Evolutionary conservation across 1,140 invertebrate species (phyloP).

Genomic region (Euglossa dilemma): DNA sequence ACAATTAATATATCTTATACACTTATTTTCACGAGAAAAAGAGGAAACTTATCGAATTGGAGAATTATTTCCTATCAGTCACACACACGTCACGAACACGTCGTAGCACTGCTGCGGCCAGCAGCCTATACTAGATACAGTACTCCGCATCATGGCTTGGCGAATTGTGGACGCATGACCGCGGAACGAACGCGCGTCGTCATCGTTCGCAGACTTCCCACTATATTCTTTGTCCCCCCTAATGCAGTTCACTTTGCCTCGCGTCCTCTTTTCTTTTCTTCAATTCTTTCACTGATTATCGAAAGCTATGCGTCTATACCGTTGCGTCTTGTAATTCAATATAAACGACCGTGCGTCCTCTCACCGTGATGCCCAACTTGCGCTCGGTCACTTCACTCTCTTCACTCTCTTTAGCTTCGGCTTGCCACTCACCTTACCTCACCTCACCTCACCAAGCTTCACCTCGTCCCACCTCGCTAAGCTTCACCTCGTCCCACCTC

Average conservation of each 20-base stretch:
- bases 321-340: background rate
- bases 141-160: conserved; percentile 62
- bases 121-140: conserved; percentile 50
- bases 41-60: background rate
- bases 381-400: conserved; percentile 67
- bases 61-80: conserved; percentile 55
- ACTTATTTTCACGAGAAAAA: background rate
- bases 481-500: conserved; percentile 30
- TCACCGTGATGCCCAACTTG: conserved; percentile 29
- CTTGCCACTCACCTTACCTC: conserved; percentile 40
- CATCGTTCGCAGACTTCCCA: conserved; percentile 55
- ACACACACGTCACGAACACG: conserved; percentile 62
- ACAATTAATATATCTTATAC: background rate
- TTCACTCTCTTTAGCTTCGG: conserved; percentile 33
- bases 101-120: conserved; percentile 50
- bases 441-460: conserved; percentile 32
- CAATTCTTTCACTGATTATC: conserved; percentile 1
- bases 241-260: background rate
- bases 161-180: conserved; percentile 59
- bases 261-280: background rate
- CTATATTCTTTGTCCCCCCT: conserved; percentile 37
- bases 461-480: conserved; percentile 18
- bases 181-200: conserved; percentile 64
- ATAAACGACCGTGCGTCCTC: conserved; percentile 37
- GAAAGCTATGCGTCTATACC: background rate